Conservation (phyloP, 2,797 vertebrate species). For the Rallus crepitans region DNA sequence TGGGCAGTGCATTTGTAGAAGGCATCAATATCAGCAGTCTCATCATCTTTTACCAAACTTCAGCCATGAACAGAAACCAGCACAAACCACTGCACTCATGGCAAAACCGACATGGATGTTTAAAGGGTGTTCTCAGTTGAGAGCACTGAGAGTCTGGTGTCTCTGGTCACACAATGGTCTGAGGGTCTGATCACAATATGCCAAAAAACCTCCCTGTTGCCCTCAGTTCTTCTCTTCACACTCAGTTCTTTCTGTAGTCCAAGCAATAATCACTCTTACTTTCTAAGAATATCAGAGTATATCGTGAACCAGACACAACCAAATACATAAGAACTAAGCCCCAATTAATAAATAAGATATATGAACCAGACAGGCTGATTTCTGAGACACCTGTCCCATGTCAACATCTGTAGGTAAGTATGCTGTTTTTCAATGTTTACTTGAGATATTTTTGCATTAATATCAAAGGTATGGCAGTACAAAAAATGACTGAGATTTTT, state of each 20-base stretch:
- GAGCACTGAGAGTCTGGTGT: neutral
- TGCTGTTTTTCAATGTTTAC: neutral
- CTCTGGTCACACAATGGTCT: accelerated
- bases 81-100: neutral
- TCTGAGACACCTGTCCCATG: neutral
- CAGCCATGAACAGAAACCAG: neutral
- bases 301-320: neutral
- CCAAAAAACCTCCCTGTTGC: neutral
- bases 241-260: neutral
- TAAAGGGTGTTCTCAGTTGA: neutral
- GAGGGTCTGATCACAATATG: neutral
- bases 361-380: neutral
- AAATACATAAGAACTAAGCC: neutral
- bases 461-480: neutral
- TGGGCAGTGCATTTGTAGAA: neutral
- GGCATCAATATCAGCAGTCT: neutral
- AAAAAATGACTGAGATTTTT: neutral
- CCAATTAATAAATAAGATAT: neutral
- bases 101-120: neutral
- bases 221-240: neutral
- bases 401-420: neutral
- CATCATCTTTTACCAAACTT: neutral
- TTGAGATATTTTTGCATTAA: neutral
- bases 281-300: neutral
- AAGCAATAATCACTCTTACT: neutral